Percentiles rank a stretch among this genome's conserved stretches.
Conservation (phyloP, 2,888 invertebrate species). For the Lapara coniferarum region DNA sequence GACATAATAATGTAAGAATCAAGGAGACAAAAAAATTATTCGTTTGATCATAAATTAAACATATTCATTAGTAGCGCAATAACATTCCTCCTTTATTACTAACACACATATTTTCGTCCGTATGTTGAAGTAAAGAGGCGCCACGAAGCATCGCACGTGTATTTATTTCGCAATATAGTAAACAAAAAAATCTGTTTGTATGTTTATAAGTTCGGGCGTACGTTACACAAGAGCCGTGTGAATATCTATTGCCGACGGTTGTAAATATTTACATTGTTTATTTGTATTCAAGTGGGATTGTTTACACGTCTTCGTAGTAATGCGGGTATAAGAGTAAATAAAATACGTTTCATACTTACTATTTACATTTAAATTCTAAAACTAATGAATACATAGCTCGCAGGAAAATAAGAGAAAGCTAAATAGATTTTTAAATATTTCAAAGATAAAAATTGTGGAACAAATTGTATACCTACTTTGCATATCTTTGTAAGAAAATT, state of each 20-base stretch:
- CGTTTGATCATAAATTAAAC: no score
- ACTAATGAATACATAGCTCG: no score
- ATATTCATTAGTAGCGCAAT: no score
- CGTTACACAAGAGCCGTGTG: slow-evolving; percentile 21
- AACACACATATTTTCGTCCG: background rate
- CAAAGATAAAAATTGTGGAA: no score
- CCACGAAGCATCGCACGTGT: slow-evolving; percentile 12
- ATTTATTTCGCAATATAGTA: slow-evolving; percentile 16
- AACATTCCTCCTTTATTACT: background rate
- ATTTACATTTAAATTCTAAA: no score
- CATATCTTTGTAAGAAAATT: no score
- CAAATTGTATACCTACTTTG: no score
- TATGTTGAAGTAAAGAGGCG: background rate
- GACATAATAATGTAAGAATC: no score
- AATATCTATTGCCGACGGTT: slow-evolving; percentile 9
- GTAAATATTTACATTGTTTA: slow-evolving; percentile 16
- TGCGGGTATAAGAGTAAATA: background rate
- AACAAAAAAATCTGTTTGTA: slow-evolving; percentile 17
- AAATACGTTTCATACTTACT: background rate
- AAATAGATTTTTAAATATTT: no score
- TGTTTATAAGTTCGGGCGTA: background rate
- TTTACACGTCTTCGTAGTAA: background rate
- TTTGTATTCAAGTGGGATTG: slow-evolving; percentile 1
- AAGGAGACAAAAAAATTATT: no score
- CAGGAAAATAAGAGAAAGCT: no score